phyloP scores from a whole-genome alignment of 2,888 invertebrate species.

The Acanthosoma haemorrhoidale region DNA sequence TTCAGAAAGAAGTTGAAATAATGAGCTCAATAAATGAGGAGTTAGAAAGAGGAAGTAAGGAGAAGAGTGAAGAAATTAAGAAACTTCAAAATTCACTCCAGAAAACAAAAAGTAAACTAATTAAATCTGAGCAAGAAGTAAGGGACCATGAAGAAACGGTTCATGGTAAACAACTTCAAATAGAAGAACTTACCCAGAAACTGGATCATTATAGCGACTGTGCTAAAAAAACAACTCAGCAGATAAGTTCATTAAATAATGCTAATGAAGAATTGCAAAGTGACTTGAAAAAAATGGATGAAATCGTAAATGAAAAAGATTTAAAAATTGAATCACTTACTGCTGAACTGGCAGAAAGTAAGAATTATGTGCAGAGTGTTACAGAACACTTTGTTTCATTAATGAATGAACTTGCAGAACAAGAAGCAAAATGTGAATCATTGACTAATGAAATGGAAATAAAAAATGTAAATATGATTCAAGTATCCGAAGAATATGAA shows the following conservation, averaged over 20 bases:
- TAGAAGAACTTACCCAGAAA: slow-evolving; percentile 28
- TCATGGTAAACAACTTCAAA: slow-evolving; percentile 17
- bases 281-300: slow-evolving; percentile 31
- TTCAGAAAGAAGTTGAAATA: slow-evolving; percentile 5
- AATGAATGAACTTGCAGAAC: slow-evolving; percentile 31
- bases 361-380: slow-evolving; percentile 32
- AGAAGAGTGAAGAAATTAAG: slow-evolving; percentile 15
- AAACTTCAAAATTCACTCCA: slow-evolving; percentile 19
- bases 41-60: slow-evolving; percentile 1
- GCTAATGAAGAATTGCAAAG: slow-evolving; percentile 20
- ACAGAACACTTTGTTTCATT: slow-evolving; percentile 34
- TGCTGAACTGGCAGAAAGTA: slow-evolving; percentile 33
- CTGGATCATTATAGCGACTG: slow-evolving; percentile 33
- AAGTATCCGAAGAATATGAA: slow-evolving; percentile 37
- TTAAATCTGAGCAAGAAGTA: slow-evolving; percentile 13
- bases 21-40: neutral
- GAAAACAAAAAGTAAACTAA: neutral
- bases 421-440: slow-evolving; percentile 29
- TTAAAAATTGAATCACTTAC: slow-evolving; percentile 31
- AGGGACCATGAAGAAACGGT: neutral
- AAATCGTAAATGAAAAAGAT: slow-evolving; percentile 31
- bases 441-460: slow-evolving; percentile 34
- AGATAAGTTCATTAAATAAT: slow-evolving; percentile 20
- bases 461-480: slow-evolving; percentile 33
- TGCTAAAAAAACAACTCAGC: slow-evolving; percentile 27